phyloP scores from a whole-genome alignment of 2,888 invertebrate genomes.

The Callyntrura guangdongensis region DNA sequence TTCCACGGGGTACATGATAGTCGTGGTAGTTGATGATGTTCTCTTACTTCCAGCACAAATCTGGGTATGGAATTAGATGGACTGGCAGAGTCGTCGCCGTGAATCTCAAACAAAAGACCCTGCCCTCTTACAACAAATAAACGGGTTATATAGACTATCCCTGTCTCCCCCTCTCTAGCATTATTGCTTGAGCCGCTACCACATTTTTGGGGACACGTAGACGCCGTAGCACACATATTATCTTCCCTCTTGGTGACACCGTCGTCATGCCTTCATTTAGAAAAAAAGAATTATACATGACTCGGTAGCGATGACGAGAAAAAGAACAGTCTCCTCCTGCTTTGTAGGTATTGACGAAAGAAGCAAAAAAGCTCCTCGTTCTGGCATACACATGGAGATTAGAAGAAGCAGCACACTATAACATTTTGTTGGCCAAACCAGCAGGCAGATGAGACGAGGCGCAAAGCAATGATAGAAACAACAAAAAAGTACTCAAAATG shows the following conservation, averaged over 20 bases:
- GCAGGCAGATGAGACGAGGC: conserved; percentile 4
- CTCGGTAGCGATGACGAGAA: conserved; percentile 43
- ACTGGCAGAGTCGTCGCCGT: conserved; percentile 31
- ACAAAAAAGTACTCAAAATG: conserved; percentile 61
- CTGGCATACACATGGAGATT: neutral
- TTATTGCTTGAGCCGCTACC: conserved; percentile 49
- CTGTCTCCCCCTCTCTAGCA: neutral
- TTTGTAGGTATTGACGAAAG: neutral
- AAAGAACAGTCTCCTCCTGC: neutral
- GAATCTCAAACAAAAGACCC: conserved; percentile 60
- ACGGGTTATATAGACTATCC: conserved; percentile 57
- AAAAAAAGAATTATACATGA: conserved; percentile 66
- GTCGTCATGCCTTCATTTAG: conserved; percentile 59
- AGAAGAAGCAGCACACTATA: conserved; percentile 6
- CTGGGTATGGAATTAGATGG: conserved; percentile 60
- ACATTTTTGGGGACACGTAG: conserved; percentile 52
- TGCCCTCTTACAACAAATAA: conserved; percentile 53
- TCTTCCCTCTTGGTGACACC: conserved; percentile 58
- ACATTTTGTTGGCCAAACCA: conserved; percentile 33
- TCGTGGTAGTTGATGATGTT: conserved; percentile 36
- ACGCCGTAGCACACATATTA: conserved; percentile 20
- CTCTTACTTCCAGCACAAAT: conserved; percentile 52
- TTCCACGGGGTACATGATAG: neutral
- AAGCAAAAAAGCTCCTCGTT: neutral
- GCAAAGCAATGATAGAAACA: conserved; percentile 67